These are phyloP conservation scores for Avahi laniger DNA, from an alignment of 2,797 vertebrate species.

Conservation along the genomic window DNA sequence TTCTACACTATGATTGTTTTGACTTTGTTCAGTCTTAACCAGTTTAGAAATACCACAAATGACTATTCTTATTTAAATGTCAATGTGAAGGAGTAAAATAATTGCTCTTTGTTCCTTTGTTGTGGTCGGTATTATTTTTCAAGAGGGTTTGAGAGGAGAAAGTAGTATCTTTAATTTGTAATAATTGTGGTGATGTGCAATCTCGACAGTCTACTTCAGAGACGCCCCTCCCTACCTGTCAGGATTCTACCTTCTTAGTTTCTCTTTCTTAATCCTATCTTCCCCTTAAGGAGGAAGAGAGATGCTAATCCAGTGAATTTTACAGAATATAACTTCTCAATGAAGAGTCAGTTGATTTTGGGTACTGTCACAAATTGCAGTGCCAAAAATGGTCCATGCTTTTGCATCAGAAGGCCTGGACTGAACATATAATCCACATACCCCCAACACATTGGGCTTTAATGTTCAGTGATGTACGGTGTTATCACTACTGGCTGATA, in stretches of 20 bases:
- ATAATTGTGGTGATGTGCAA: not conserved
- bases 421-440: not conserved
- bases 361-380: not conserved
- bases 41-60: not conserved
- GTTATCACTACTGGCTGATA: not conserved
- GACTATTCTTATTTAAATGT: not conserved
- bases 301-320: not conserved
- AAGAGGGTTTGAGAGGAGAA: not conserved
- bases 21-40: not conserved
- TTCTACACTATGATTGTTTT: not conserved
- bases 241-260: not conserved
- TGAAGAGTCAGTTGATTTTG: not conserved
- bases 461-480: not conserved
- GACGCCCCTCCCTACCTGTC: not conserved
- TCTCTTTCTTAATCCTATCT: not conserved
- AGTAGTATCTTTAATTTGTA: not conserved
- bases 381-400: not conserved
- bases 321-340: not conserved
- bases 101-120: not conserved
- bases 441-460: not conserved
- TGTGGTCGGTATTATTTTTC: not conserved
- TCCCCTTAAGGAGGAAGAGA: not conserved
- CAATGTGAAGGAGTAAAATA: not conserved
- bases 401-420: not conserved
- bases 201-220: too few relatives aligned